These are phyloP conservation scores for Karalla daura DNA, from an alignment of 2,797 vertebrate genomes.

Conservation along the genomic window DNA sequence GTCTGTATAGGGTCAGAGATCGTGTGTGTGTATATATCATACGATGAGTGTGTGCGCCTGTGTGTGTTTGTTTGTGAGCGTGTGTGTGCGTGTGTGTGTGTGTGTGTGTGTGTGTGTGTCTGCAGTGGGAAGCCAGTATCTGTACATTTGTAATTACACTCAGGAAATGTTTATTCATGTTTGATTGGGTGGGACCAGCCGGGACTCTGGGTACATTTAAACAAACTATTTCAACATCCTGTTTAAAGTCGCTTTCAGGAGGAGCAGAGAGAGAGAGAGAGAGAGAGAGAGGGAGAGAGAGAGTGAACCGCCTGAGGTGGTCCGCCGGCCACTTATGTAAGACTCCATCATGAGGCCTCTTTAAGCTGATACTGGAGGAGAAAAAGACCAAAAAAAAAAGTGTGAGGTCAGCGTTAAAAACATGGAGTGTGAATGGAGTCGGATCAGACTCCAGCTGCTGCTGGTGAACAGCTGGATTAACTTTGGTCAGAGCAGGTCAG, in stretches of 20 bases:
- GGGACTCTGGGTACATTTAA: conserved; percentile 89
- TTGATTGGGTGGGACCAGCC: conserved; percentile 88
- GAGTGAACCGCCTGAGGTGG: conserved; percentile 68
- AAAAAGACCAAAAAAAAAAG: conserved; percentile 21
- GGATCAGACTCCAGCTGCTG: conserved; percentile 5
- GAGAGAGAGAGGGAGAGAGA: conserved; percentile 63
- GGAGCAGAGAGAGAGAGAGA: conserved; percentile 60
- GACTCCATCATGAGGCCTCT: conserved; percentile 12
- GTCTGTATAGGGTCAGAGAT: conserved; percentile 25
- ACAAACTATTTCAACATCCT: conserved; percentile 92
- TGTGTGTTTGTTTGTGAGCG: conserved; percentile 18
- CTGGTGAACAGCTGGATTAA: neutral
- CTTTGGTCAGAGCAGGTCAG: neutral
- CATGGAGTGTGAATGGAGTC: neutral
- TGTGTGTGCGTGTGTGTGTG: conserved; percentile 23
- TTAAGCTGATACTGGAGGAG: conserved; percentile 19
- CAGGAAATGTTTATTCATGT: conserved; percentile 93
- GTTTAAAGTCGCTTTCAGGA: conserved; percentile 88
- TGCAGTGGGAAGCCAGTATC: conserved; percentile 73
- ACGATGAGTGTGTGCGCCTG: conserved; percentile 1
- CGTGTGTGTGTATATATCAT: conserved; percentile 22
- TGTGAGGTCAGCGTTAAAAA: conserved; percentile 19
- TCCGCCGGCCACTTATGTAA: conserved; percentile 75
- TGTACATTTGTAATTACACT: conserved; percentile 88
- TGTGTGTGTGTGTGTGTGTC: conserved; percentile 34